Evolutionary conservation across 2,797 vertebrate species (phyloP), one percentile per base, ranked within the genome.

Genomic region (Trematomus bernacchii): DNA sequence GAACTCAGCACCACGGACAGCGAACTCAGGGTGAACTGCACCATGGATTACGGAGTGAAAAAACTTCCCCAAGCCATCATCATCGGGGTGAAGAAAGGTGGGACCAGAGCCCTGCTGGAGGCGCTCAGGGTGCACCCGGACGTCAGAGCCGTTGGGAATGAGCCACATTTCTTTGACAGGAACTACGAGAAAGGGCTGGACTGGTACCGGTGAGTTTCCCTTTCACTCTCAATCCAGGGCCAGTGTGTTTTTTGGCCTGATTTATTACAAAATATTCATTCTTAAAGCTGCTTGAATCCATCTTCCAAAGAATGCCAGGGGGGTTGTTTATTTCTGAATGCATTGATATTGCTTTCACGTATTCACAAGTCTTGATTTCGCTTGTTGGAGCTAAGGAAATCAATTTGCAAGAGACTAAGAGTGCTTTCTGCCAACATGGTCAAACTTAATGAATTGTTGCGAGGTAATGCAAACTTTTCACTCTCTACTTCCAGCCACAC

Each of bases 101-200:
- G 98, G 0, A 99, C 98, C 52, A 90, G 98, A 79, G 98, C 98
- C 76, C 94, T 99, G 86, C 96, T 99, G 61, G 98, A 99, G 92
- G 97, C 97, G 23, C 95, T 99, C 81, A 94, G 98, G 76, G 97
- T 97, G 42, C 98, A 99, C 84, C 98, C 98, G 70, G 98, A 98
- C 91, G 97, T 99, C 84, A 96, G 98, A 84, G 98, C 98, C 6
- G 97, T 99, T 66, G 98, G 98, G 3, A 97, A 97, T 13, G 98
- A 99, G 92, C 98, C 98, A 8, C 98, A 99, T 91, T 99, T 99
- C 95, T 99, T 99, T 94, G 98, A 99, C 91, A 96, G 98, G 92
- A 96, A 99, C 96, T 99, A 99, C 92, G 96, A 98, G 65, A 96
- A 95, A 83, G 98, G 98, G 65, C 93, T 99, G 92, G 97, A 98